A percentile compares a stretch with the other conserved stretches of the same genome.
Conservation (phyloP, 2,113 vertebrate genomes). For the Rissa tridactyla region DNA sequence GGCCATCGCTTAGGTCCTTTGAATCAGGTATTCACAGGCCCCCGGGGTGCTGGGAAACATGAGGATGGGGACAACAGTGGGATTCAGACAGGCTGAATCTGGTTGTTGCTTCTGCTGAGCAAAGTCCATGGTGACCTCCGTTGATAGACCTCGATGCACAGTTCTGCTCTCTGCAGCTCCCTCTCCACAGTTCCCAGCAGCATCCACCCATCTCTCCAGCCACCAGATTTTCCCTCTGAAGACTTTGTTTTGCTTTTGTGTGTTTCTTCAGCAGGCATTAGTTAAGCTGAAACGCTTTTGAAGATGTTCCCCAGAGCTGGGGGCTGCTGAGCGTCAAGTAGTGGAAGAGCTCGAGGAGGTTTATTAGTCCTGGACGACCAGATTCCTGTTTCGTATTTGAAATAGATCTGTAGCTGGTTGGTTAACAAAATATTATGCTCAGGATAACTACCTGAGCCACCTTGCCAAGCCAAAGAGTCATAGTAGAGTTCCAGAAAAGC, state of each 20-base stretch:
- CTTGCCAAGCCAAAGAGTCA: background rate
- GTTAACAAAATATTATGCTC: slow-evolving; percentile 59
- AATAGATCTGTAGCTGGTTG: background rate
- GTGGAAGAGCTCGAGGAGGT: background rate
- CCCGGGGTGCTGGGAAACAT: background rate
- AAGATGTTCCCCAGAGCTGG: background rate
- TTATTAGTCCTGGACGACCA: slow-evolving; percentile 31
- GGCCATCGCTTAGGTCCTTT: background rate
- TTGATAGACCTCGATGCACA: rapidly evolving
- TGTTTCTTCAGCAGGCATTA: slow-evolving; percentile 16
- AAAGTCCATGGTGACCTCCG: background rate
- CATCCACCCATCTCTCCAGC: background rate
- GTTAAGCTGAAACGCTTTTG: slow-evolving; percentile 7
- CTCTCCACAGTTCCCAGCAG: background rate
- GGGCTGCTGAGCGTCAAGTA: background rate
- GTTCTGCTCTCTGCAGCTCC: background rate
- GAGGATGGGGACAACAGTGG: background rate
- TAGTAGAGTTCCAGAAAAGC: slow-evolving; percentile 35
- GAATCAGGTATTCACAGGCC: background rate
- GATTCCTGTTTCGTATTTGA: slow-evolving; percentile 32
- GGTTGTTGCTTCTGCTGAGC: background rate
- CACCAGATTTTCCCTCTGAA: background rate
- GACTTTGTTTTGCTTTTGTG: background rate
- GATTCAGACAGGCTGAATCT: background rate
- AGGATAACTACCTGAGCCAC: slow-evolving; percentile 48